Evolutionary conservation across 2,888 invertebrate species (phyloP).

Genomic region (Drosophila meridiana): DNA sequence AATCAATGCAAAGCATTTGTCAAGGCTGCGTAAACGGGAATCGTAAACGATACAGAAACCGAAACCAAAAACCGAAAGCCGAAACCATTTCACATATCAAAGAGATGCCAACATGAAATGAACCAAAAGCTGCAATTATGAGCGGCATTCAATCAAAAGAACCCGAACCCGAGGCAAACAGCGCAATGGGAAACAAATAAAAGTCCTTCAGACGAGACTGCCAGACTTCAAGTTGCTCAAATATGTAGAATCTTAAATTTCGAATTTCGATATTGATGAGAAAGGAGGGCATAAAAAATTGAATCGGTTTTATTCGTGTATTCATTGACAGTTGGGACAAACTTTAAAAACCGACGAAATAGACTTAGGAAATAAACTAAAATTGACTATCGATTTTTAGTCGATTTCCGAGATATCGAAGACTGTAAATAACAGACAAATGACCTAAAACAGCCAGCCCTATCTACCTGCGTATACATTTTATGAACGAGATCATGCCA

Average conservation of each 20-base stretch:
- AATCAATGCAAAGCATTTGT: constrained; percentile 63
- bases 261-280: background rate
- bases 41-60: constrained; percentile 7
- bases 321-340: no score
- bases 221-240: background rate
- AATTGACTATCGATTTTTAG: background rate
- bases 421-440: no score
- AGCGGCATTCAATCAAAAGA: constrained; percentile 70
- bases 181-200: constrained; percentile 2
- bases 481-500: background rate
- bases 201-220: background rate
- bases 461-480: background rate
- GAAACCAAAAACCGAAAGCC: constrained; percentile 18
- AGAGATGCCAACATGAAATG: constrained; percentile 57
- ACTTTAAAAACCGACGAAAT: background rate
- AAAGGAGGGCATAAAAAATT: background rate
- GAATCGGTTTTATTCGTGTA: no score
- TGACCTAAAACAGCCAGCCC: background rate
- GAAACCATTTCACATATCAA: constrained; percentile 28
- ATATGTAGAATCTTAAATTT: background rate
- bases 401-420: background rate
- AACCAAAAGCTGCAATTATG: constrained; percentile 70
- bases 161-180: constrained; percentile 44
- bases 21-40: constrained; percentile 30
- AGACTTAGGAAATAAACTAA: background rate